phyloP scores from a whole-genome alignment of 2,113 vertebrate genomes.

The Cinclus cinclus region DNA sequence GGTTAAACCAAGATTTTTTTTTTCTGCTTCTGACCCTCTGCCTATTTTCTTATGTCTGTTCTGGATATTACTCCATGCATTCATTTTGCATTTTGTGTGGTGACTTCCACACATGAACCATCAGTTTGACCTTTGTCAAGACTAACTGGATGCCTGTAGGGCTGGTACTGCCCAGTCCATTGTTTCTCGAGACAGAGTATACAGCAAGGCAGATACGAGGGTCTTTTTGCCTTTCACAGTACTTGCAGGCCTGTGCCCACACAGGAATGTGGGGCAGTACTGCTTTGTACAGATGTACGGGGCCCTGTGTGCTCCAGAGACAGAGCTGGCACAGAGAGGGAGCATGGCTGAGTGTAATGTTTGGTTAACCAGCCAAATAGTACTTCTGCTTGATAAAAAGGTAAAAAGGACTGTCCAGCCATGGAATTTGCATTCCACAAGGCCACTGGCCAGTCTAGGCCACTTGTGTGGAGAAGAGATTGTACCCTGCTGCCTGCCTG shows the following conservation, averaged over 20 bases:
- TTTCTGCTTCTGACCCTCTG: neutral
- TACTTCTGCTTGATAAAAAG: neutral
- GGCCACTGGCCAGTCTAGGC: too few species aligned
- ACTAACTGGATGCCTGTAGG: neutral
- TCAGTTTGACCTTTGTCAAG: neutral
- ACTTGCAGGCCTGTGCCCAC: neutral
- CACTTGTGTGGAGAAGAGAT: neutral
- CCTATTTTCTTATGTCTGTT: neutral
- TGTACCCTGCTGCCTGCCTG: neutral
- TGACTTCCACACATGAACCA: neutral
- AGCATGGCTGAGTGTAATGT: accelerated
- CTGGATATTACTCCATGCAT: neutral
- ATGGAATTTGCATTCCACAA: neutral
- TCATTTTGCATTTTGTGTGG: neutral
- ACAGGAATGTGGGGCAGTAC: neutral
- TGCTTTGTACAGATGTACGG: neutral
- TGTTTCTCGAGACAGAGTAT: neutral
- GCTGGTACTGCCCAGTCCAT: accelerated
- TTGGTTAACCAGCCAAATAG: neutral
- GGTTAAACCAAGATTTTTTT: neutral
- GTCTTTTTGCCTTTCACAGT: accelerated
- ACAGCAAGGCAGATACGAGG: neutral
- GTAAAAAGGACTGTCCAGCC: neutral
- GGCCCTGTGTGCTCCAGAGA: accelerated
- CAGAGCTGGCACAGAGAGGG: neutral